Evolutionary conservation across 2,888 invertebrate species (phyloP), one percentile per base, ranked within the genome.

Genomic region (Aleiodes leptofemur): DNA sequence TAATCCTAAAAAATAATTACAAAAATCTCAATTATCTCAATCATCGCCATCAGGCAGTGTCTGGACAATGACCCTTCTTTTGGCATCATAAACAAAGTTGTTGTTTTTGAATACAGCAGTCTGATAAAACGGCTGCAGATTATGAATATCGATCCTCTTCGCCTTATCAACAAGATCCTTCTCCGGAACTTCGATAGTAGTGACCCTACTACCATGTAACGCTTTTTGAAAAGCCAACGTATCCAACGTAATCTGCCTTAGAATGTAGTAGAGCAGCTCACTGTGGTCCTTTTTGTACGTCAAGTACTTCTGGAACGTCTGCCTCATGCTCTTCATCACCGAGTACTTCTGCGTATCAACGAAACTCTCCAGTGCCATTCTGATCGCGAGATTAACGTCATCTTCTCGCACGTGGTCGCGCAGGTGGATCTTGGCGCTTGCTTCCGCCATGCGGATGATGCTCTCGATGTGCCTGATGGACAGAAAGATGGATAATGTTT

Each of bases 271-370:
- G 0, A 99, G 91, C 31, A 99, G 92, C 88, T 99, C 99, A 84
- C 97, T 96, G 91, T 98, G 97, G 90, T 99, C 98, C 85, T 97
- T 96, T 87, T 97, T 97, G 92, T 95, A 99, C 0, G 96, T 92
- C 64, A 99, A 91, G 90, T 98, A 98, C 81, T 96, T 95, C 84
- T 96, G 95, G 94, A 99, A 99, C 83, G 95, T 95, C 96, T 97
- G 91, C 5, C 94, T 93, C 97, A 99, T 99, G 66, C 95, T 93
- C 83, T 97, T 94, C 97, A 98, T 99, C 38, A 99, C 96, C 85
- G 97, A 97, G 92, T 97, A 98, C 90, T 99, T 99, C 91, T 99
- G 99, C 0, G 99, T 98, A 83, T 97, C 96, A 72, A 99, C 97
- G 91, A 99, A 99, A 88, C 98, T 98, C 90, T 99, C 99, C 73